Evolutionary conservation across 2,888 invertebrate species (phyloP), one percentile per base, ranked within the genome.

Genomic region (Synanthedon formicaeformis): DNA sequence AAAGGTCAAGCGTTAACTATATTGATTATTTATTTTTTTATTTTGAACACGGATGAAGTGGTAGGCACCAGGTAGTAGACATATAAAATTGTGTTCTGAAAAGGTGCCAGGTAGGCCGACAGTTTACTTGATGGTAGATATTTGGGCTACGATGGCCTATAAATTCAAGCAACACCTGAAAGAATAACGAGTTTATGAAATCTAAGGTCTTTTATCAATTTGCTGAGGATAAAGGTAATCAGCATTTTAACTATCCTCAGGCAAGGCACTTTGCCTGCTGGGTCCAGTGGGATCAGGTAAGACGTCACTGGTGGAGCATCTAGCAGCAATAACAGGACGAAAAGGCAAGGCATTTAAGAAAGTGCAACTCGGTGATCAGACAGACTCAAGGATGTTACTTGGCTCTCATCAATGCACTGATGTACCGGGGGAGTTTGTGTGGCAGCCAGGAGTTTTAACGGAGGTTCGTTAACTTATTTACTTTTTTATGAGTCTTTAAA

Each of bases 201-300:
- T 34, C 34, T 34, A 34, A 10, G 34, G 8, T 10, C 2, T 10
- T 34, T 34, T 34, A 34, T 34, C 8, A 34, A 34, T 10, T 34
- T 34, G 34, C 34, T 34, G 10, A 34, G 8, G 6, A 8, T 27
- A 27, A 34, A 2, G 0, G 34, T 34, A 0, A 34, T 34, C 34
- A 34, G 34, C 5, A 34, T 8, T 34, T 34, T 8, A 34, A 34
- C 10, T 34, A 10, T 34, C 59, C 56, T 1, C 57, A 88, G 89
- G 88, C n/a, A 84, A 90, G 78, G 90, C 94, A 4, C 85, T 94
- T 50, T 92, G 93, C 57, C 80, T 97, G 0, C 90, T 93, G 75
- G 98, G 98, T 0, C 94, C 96, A 0, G 96, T 98, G 8, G 99
- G 99, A 0, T 94, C 95, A 62, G 99, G 99, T 1, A 99, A 99